Evolutionary conservation across 2,113 vertebrate genomes (phyloP).

Genomic region (Piaya cayana): DNA sequence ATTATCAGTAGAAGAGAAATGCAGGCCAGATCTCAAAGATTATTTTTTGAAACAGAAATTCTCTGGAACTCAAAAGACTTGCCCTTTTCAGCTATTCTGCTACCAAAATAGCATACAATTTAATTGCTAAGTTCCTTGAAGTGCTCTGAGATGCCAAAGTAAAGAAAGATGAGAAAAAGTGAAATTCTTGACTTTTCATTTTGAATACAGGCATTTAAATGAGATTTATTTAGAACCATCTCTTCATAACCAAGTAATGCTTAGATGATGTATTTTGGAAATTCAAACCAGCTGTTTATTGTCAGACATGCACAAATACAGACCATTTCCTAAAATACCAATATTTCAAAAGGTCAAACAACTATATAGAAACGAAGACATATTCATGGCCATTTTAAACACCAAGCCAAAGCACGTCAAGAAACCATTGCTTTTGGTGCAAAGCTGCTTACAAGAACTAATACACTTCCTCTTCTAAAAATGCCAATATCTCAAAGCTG

Average conservation of each 20-base stretch:
- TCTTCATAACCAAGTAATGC: background rate
- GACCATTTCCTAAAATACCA: constrained; percentile 47
- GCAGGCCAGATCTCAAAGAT: background rate
- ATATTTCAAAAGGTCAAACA: constrained; percentile 46
- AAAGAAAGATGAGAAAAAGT: background rate
- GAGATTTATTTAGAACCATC: constrained; percentile 8
- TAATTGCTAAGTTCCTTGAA: background rate
- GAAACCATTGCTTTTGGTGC: background rate
- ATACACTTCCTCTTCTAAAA: background rate
- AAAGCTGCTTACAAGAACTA: background rate
- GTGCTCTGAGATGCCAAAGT: background rate
- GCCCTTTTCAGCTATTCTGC: background rate
- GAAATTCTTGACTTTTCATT: background rate
- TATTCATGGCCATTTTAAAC: constrained; percentile 8
- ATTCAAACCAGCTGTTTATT: background rate
- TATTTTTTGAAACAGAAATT: background rate
- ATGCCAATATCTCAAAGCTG: background rate
- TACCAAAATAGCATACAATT: background rate
- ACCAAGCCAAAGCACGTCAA: background rate
- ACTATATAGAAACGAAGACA: background rate
- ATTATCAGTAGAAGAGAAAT: background rate
- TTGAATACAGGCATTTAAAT: background rate
- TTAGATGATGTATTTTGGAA: constrained; percentile 14
- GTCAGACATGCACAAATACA: background rate
- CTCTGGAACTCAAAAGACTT: background rate